Percentiles rank a stretch among this genome's conserved stretches.
These are phyloP conservation scores for Scaptomyza flava DNA, from an alignment of 2,888 invertebrate species.

Conservation along the genomic window DNA sequence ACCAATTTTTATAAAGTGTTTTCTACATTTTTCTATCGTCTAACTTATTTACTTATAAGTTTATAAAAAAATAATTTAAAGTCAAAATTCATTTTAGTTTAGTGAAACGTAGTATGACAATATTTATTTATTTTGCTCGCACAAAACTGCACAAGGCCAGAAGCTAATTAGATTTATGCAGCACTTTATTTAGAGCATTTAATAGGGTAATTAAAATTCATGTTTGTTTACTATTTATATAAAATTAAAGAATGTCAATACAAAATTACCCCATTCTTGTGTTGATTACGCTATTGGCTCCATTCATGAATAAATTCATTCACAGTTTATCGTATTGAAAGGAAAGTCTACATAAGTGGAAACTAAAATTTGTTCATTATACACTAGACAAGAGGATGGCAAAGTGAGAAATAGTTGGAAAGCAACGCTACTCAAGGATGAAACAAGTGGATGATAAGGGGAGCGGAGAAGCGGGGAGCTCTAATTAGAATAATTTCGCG, in stretches of 20 bases:
- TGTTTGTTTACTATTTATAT: neutral
- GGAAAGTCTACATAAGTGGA: conserved; percentile 30
- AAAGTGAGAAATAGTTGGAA: conserved; percentile 21
- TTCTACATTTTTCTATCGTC: neutral
- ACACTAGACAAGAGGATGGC: conserved; percentile 16
- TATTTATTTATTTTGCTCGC: neutral
- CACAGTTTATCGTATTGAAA: conserved; percentile 22
- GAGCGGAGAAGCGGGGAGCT: conserved; percentile 13
- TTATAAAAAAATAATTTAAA: neutral
- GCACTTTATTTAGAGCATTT: neutral
- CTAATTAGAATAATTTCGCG: conserved; percentile 78
- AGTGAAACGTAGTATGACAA: too few species aligned
- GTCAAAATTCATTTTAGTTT: neutral
- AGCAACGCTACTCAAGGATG: conserved; percentile 6
- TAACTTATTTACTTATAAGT: neutral
- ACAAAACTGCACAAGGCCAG: too few species aligned
- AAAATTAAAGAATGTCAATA: neutral
- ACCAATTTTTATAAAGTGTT: neutral
- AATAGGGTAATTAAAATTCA: neutral
- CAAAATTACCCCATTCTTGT: conserved; percentile 1
- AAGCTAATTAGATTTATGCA: neutral
- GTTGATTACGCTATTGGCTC: conserved; percentile 37
- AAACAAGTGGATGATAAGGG: neutral
- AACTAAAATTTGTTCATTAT: conserved; percentile 22
- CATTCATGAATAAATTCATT: conserved; percentile 38